Conservation (phyloP, 1,140 invertebrate species). For the Neotoxoptera formosana region DNA sequence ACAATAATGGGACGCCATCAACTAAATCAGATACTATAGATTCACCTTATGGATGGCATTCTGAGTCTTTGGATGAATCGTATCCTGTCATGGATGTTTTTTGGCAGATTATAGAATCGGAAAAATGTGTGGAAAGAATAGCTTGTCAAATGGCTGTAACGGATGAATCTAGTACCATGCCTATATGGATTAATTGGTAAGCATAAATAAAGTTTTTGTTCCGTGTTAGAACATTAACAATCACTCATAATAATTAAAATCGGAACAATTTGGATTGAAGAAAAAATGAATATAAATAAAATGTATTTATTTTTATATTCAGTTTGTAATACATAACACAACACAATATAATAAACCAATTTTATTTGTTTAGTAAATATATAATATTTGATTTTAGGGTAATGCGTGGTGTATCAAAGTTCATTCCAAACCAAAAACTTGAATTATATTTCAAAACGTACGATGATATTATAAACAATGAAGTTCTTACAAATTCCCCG, state of each 20-base stretch:
- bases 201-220: background rate
- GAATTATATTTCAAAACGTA: background rate
- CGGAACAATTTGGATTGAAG: background rate
- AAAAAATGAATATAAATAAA: background rate
- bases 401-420: background rate
- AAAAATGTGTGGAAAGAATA: conserved; percentile 17
- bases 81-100: background rate
- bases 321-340: background rate
- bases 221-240: background rate
- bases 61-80: background rate
- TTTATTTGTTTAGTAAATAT: background rate
- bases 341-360: background rate
- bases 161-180: background rate
- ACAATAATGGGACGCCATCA: background rate
- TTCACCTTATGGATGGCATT: background rate
- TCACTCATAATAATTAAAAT: background rate
- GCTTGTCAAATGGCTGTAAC: conserved; percentile 2
- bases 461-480: background rate
- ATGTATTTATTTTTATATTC: background rate
- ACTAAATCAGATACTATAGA: background rate
- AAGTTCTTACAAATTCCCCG: background rate
- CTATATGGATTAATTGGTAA: conserved; percentile 38
- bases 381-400: background rate
- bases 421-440: background rate
- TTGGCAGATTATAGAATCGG: background rate